These are phyloP conservation scores for Otolemur garnettii DNA, from an alignment of 2,113 vertebrate genomes.

Conservation along the genomic window DNA sequence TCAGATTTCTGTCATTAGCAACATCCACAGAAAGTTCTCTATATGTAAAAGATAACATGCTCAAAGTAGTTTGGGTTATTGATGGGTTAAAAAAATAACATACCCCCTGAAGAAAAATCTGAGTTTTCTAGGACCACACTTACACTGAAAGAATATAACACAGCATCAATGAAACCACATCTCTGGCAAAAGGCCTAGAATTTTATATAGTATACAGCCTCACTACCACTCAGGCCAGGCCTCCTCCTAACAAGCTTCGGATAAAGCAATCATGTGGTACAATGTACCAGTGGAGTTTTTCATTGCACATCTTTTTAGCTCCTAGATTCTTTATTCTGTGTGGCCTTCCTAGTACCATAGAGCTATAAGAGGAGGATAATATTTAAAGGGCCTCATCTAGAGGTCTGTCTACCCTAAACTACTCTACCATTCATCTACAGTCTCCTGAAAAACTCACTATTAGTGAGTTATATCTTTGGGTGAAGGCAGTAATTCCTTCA, in stretches of 20 bases:
- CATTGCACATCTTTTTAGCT: slow-evolving; percentile 14
- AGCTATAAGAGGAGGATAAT: not conserved
- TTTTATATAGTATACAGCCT: slow-evolving; percentile 50
- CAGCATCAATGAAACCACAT: slow-evolving; percentile 72
- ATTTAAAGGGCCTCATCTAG: not conserved
- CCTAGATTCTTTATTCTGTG: slow-evolving; percentile 12
- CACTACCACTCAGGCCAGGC: not conserved
- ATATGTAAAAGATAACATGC: slow-evolving; percentile 22
- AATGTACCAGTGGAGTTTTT: not conserved
- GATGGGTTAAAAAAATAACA: not conserved
- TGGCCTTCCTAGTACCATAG: not conserved
- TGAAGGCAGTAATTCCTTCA: not conserved
- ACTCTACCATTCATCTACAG: not conserved
- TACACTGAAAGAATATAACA: slow-evolving; percentile 50
- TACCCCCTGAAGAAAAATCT: not conserved
- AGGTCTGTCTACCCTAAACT: not conserved
- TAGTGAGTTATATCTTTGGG: not conserved
- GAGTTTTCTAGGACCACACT: not conserved
- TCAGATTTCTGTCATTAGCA: slow-evolving; percentile 34
- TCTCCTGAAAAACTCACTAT: not conserved
- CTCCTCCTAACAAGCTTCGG: not conserved
- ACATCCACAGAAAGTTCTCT: not conserved
- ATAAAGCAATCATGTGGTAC: too few species aligned
- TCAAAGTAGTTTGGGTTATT: slow-evolving; percentile 4
- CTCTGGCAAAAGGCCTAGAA: slow-evolving; percentile 75